Percentiles rank a stretch among this genome's conserved stretches.
Conservation (phyloP, 2,888 invertebrate genomes). For the Standfussiana lucernea region DNA sequence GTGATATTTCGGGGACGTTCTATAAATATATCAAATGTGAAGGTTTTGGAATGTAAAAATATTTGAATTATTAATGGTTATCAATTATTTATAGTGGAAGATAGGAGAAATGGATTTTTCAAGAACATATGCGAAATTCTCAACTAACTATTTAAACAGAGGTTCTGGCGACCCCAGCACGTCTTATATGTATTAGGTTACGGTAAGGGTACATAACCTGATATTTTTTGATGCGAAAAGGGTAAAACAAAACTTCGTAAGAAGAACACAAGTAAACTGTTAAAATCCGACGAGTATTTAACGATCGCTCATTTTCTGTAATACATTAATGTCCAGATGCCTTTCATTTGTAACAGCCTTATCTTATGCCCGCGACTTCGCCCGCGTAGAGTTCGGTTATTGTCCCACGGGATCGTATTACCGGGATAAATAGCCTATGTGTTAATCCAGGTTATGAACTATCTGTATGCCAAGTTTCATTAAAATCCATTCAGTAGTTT, state of each 20-base stretch:
- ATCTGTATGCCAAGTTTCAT: no score
- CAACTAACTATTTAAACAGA: background rate
- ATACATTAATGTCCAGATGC: background rate
- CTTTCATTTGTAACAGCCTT: no score
- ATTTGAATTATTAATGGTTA: conserved; percentile 20
- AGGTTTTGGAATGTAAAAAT: conserved; percentile 16
- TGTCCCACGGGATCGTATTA: no score
- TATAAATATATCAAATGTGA: conserved; percentile 31
- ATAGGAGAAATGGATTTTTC: background rate
- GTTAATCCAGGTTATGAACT: no score
- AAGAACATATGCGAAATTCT: background rate
- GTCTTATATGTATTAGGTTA: background rate
- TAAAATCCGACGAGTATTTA: background rate
- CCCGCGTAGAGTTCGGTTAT: no score
- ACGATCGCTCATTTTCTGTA: background rate
- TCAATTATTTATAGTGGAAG: background rate
- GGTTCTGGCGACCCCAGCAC: background rate
- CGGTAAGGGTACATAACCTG: background rate
- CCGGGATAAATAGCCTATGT: no score
- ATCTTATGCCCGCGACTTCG: no score
- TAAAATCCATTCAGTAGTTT: no score
- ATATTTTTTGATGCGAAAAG: background rate
- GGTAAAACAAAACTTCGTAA: background rate
- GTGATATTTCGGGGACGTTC: conserved; percentile 24
- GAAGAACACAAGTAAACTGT: background rate